These are phyloP conservation scores for Pholis gunnellus DNA, from an alignment of 2,113 vertebrate species.

Conservation along the genomic window DNA sequence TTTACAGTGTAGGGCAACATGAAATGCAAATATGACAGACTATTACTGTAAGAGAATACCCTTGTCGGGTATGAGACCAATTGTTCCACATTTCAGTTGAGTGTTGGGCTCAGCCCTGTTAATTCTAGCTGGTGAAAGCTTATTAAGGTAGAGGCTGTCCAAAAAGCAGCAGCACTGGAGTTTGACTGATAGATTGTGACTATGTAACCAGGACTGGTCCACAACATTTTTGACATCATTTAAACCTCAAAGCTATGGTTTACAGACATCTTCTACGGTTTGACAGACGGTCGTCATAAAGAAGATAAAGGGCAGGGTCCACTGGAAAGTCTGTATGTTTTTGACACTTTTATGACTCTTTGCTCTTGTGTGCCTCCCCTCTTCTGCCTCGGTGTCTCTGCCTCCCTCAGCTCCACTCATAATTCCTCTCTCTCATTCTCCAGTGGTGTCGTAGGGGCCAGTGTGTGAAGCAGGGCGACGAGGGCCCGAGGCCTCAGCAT, in stretches of 20 bases:
- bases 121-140: conserved; percentile 53
- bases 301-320: conserved; percentile 23
- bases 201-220: conserved; percentile 22
- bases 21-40: not conserved
- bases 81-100: conserved; percentile 47
- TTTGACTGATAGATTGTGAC: conserved; percentile 39
- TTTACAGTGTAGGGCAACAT: not conserved
- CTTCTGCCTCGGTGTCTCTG: not conserved
- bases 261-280: conserved; percentile 8
- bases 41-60: conserved; percentile 19
- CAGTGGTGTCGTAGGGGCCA: conserved; percentile 94
- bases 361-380: not conserved
- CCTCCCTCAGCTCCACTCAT: not conserved
- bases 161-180: conserved; percentile 26
- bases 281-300: conserved; percentile 42
- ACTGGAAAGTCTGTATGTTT: conserved; percentile 17
- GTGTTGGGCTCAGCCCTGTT: conserved; percentile 42
- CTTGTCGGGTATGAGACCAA: conserved; percentile 17
- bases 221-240: conserved; percentile 27
- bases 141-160: conserved; percentile 17
- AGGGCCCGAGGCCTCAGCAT: conserved; percentile 86
- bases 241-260: conserved; percentile 38
- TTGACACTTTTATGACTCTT: conserved; percentile 28
- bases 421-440: not conserved
- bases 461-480: conserved; percentile 90